Conservation (phyloP, 2,888 invertebrate genomes). For the Seira musarum region DNA sequence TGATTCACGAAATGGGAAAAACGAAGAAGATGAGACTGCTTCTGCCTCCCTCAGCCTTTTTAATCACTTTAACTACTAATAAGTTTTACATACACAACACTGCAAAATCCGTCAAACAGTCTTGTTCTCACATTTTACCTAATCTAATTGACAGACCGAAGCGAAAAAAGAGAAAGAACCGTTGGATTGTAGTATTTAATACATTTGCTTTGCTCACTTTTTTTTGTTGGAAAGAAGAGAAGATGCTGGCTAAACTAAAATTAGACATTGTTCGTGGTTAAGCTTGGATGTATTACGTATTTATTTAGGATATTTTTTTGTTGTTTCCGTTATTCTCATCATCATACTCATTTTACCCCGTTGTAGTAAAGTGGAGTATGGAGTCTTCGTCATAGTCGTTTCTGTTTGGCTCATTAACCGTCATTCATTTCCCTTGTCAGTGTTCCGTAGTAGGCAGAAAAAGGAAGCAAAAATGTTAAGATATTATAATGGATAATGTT, state of each 20-base stretch:
- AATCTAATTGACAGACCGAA: neutral
- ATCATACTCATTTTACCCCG: no score
- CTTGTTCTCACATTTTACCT: slow-evolving; percentile 42
- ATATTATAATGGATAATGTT: neutral
- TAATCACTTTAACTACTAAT: slow-evolving; percentile 52
- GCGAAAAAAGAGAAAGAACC: neutral
- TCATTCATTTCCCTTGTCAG: slow-evolving; percentile 39
- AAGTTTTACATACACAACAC: slow-evolving; percentile 21
- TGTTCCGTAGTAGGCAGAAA: no score
- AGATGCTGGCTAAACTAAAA: neutral
- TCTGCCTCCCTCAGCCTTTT: slow-evolving; percentile 23
- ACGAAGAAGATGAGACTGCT: neutral
- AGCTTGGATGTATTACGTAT: slow-evolving; percentile 40
- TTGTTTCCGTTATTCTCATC: slow-evolving; percentile 9
- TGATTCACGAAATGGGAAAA: slow-evolving; percentile 10
- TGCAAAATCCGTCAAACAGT: slow-evolving; percentile 13
- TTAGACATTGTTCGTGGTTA: neutral
- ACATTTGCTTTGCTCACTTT: neutral
- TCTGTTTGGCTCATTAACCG: slow-evolving; percentile 41
- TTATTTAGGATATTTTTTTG: slow-evolving; percentile 13
- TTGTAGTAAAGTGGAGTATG: no score
- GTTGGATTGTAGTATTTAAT: no score
- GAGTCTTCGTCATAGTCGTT: slow-evolving; percentile 1
- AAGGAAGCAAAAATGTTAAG: neutral
- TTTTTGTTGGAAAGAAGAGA: neutral